Evolutionary conservation across 2,888 invertebrate genomes (phyloP), one percentile per base, ranked within the genome.

Genomic region (Synanthedon myopaeformis): DNA sequence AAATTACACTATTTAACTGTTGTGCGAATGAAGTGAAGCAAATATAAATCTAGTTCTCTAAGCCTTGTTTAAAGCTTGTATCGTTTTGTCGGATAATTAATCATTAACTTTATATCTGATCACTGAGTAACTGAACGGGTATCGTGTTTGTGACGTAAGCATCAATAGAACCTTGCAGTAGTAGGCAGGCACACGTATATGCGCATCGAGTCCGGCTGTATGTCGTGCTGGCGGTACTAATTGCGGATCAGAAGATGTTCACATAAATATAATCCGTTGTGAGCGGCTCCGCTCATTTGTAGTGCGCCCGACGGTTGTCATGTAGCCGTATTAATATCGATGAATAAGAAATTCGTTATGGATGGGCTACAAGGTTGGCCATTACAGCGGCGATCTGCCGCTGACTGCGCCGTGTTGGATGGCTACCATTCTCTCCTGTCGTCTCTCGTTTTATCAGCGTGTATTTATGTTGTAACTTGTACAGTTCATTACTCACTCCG

Each of bases 281-380:
- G 80, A 80, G 75, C 76, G 76, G 75, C 73, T 70, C 67, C 74
- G 73, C 79, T 82, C 85, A 86, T 87, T 85, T 85, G 86, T 87
- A 82, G 67, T 61, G 62, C 75, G 78, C 72, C 79, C 73, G 76
- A 79, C 76, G 82, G 81, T 81, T 82, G 84, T 84, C 85, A 79
- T 86, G 86, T 85, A 77, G 66, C 70, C 72, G 76, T 81, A 85
- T 84, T 84, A 82, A 84, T 82, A 83, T 82, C 85, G 84, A 87
- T 86, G 86, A 84, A 86, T 87, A 84, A 85, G 82, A 87, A 85
- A 85, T 85, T 79, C 78, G 82, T 85, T 83, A 86, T 86, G 79
- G 81, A 86, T 85, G 81, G 74, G 71, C 64, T 86, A 87, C 86
- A 86, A 76, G 84, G 72, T 72, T 76, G 70, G 70, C 81, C 77